Evolutionary conservation across 2,888 invertebrate genomes (phyloP), one percentile per base, ranked within the genome.

Genomic region (Drosophila barbarae): DNA sequence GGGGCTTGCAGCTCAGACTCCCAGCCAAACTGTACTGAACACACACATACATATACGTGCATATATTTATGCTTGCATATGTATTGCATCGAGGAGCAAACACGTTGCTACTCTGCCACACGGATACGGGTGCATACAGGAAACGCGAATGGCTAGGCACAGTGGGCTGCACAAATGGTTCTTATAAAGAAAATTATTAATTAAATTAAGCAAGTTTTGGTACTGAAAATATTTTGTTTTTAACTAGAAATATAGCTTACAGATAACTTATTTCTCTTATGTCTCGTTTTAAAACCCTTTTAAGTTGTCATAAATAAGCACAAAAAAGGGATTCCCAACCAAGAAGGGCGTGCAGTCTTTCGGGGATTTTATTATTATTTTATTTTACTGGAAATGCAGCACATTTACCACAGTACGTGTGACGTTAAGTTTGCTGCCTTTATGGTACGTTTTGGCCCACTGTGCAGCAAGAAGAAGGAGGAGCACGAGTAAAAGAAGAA

Each of bases 21-120:
- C 60, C 60, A 52, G 51, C 23, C 52, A 49, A 81, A 81, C 81
- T 81, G 81, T 81, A 81, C 85, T 84, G 85, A 85, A 85, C 73
- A 85, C 69, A 46, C 13, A 46, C 18, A 30, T 12, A 30, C 3
- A 18, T 9, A 32, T 1, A 30, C 3, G 2, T 18, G 1, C 2
- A 30, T 15, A n/a, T 4, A 3, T 39, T 5, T 13, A n/a, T 41
- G 13, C 5, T 5, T 47, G 30, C 32, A 8, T 28, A 18, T 13
- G 42, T 28, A 46, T 13, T 30, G 30, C 46, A 46, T 12, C 18
- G 30, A 71, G 78, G 81, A 71, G 61, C 39, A 63, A 77, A 80
- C 78, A 81, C 73, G 75, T 77, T 77, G 70, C 50, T 57, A 66
- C 65, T 46, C 44, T 58, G 42, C 35, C 36, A 54, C 52, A 66